Conservation (phyloP, 2,797 vertebrate genomes). For the Chelonia mydas region DNA sequence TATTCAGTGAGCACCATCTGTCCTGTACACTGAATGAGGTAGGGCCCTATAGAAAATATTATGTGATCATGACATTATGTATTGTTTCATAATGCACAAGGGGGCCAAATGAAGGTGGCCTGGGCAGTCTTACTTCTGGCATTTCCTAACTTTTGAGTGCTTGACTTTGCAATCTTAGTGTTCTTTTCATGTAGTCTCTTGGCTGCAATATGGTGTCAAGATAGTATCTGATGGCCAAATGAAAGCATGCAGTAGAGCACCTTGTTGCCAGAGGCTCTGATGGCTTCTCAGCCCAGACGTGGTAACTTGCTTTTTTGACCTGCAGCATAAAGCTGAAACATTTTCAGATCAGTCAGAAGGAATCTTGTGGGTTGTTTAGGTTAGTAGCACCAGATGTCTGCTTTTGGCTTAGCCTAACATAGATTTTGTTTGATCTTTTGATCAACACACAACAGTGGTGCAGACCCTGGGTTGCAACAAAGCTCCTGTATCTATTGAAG, state of each 20-base stretch:
- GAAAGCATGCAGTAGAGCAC: not conserved
- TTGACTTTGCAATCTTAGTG: conserved; percentile 1
- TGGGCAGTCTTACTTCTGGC: not conserved
- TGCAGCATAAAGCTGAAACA: not conserved
- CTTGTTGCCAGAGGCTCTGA: not conserved
- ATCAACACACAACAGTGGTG: not conserved
- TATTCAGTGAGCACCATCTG: not conserved
- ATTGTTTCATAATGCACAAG: not conserved
- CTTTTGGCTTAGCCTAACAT: not conserved
- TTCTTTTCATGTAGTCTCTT: not conserved
- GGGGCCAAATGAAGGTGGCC: conserved; percentile 2
- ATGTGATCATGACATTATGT: not conserved
- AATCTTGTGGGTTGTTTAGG: not conserved
- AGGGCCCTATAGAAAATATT: not conserved
- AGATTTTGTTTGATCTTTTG: conserved; percentile 18
- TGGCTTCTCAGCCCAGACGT: not conserved
- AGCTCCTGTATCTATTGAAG: conserved; percentile 15
- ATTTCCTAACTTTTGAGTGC: not conserved
- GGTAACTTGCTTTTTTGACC: conserved; percentile 21
- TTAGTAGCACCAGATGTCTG: conserved; percentile 17
- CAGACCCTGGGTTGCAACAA: not conserved
- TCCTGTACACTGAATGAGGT: not conserved
- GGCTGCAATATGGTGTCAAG: not conserved
- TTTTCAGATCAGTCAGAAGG: not conserved
- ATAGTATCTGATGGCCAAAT: not conserved